Evolutionary conservation across 23 tunicate genomes (phyloP).

Genomic region (Diplosoma virens): DNA sequence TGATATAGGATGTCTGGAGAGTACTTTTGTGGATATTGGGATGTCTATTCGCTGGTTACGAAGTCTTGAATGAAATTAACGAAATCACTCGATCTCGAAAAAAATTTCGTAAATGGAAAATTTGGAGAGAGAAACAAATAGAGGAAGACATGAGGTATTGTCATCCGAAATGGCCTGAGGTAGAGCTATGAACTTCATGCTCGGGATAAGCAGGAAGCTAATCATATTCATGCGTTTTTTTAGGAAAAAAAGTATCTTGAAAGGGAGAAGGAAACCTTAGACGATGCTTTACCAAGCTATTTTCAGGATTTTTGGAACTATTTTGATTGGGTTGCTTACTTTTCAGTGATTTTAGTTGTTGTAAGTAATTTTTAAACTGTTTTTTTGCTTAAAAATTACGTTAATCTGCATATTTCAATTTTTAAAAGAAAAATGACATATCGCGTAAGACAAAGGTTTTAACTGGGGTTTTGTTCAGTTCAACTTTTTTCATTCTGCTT

Average conservation of each 20-base stretch:
- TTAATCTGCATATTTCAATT: too few relatives aligned
- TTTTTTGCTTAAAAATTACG: too few relatives aligned
- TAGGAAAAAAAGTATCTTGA: conserved; percentile 71
- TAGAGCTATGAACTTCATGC: not conserved
- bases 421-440: too few relatives aligned
- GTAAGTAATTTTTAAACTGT: too few relatives aligned
- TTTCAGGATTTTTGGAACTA: conserved; percentile 89
- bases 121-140: conserved; percentile 75
- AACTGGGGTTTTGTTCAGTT: too few relatives aligned
- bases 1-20: conserved; percentile 83
- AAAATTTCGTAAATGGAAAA: conserved; percentile 64
- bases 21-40: conserved; percentile 61
- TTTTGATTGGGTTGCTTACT: conserved; percentile 89
- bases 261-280: conserved; percentile 48
- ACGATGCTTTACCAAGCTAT: conserved; percentile 65
- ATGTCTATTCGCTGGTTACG: conserved; percentile 32
- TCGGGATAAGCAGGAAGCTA: too few relatives aligned
- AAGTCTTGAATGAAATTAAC: conserved; percentile 52
- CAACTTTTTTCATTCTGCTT: too few relatives aligned
- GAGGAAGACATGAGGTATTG: conserved; percentile 52
- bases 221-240: too few relatives aligned
- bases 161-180: conserved; percentile 96
- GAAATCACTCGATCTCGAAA: conserved; percentile 55
- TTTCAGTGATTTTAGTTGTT: conserved; percentile 52
- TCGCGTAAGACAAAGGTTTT: too few relatives aligned